Conservation (phyloP, 1,140 invertebrate species). For the Cherax quadricarinatus region DNA sequence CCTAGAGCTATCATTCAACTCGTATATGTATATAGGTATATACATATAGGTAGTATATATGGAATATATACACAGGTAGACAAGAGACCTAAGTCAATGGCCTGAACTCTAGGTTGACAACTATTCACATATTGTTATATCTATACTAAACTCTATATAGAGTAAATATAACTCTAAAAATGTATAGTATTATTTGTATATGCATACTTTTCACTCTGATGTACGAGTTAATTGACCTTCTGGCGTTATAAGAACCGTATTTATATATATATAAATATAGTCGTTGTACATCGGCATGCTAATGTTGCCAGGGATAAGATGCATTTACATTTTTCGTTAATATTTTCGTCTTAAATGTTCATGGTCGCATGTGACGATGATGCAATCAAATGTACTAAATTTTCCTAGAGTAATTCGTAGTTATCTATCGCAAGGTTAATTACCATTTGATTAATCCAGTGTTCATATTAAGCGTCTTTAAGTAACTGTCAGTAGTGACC, state of each 20-base stretch:
- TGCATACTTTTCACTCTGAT: too few relatives aligned
- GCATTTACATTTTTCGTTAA: background rate
- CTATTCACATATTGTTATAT: background rate
- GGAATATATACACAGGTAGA: too few relatives aligned
- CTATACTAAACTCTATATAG: background rate
- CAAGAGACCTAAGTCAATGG: slow-evolving; percentile 28
- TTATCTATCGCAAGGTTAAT: too few relatives aligned
- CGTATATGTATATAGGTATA: too few relatives aligned
- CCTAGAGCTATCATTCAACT: too few relatives aligned
- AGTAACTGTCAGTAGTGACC: too few relatives aligned
- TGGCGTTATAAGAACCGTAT: too few relatives aligned
- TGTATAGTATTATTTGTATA: background rate
- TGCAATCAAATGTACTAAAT: background rate
- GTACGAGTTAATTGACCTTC: too few relatives aligned
- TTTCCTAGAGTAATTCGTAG: too few relatives aligned
- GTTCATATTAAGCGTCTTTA: too few relatives aligned
- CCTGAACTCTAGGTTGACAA: background rate
- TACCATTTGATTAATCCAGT: too few relatives aligned
- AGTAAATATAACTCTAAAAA: background rate
- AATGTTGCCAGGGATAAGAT: background rate
- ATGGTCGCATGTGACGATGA: background rate
- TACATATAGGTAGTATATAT: too few relatives aligned
- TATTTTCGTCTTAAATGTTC: background rate
- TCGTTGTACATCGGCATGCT: background rate
- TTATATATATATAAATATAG: background rate